phyloP scores from a whole-genome alignment of 2,888 invertebrate genomes.

The Amblyteles armatorius region DNA sequence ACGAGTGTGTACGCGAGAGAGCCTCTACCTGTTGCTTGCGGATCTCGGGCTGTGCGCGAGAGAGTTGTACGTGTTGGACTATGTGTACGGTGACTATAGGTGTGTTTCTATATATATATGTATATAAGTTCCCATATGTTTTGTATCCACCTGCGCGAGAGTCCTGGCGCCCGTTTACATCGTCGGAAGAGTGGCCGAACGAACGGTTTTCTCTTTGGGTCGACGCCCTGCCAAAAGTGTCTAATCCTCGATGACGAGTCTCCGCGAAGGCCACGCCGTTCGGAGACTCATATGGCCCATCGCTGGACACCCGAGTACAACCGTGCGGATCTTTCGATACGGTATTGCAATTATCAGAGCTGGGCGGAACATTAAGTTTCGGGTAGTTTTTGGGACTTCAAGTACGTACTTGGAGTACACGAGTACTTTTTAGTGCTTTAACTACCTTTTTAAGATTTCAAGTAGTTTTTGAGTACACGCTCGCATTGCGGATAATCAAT shows the following conservation, averaged over 20 bases:
- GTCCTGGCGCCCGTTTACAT: constrained; percentile 54
- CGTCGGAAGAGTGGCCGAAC: constrained; percentile 58
- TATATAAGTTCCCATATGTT: constrained; percentile 51
- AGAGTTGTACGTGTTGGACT: constrained; percentile 10
- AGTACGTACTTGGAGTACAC: too few species aligned
- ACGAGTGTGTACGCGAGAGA: constrained; percentile 44
- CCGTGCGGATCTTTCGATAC: not conserved
- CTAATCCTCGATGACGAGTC: constrained; percentile 57
- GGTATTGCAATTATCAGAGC: not conserved
- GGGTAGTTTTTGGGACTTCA: too few species aligned
- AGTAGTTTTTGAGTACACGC: too few species aligned
- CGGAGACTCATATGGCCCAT: constrained; percentile 10
- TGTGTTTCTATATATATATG: not conserved
- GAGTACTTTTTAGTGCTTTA: too few species aligned
- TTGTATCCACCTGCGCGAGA: constrained; percentile 68
- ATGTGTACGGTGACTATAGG: not conserved
- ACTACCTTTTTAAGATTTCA: too few species aligned
- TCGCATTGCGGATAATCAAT: too few species aligned
- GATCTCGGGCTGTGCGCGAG: constrained; percentile 31
- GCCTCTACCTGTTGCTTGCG: constrained; percentile 52
- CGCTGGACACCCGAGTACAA: not conserved
- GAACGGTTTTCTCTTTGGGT: constrained; percentile 75
- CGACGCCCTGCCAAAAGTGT: constrained; percentile 75
- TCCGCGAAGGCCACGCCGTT: constrained; percentile 43
- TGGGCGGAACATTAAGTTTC: too few species aligned